Evolutionary conservation across 2,888 invertebrate species (phyloP), one percentile per base, ranked within the genome.

Genomic region (Altica lythri): DNA sequence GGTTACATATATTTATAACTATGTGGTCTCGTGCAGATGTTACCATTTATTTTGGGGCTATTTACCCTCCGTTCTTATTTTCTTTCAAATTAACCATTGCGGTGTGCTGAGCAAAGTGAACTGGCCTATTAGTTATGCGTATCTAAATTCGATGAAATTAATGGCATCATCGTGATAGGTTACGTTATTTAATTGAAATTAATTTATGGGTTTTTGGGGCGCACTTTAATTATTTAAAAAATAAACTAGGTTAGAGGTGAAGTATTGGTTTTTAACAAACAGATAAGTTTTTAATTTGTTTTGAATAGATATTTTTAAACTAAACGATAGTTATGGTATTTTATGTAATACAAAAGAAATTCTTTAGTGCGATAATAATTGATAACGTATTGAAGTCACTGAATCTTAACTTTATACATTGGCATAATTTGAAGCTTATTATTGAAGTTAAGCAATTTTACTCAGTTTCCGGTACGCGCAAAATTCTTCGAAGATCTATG

Each of bases 1-100:
- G 34, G 34, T 34, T 34, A 34, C 8, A 16, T 34, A 34, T 34
- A 8, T 34, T 16, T 34, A n/a, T n/a, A n/a, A n/a, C n/a, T n/a
- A 34, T 16, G 34, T 34, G 34, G 34, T 16, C 16, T 16, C 34
- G 16, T 16, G 34, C 34, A 34, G 34, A 34, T 34, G 34, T 34
- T 34, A 16, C 34, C 34, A 16, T 34, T 34, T 16, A 34, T 16
- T 34, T 34, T 34, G 8, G 34, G 34, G 16, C 34, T 34, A 34
- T 34, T 34, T 34, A 34, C 16, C 34, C 34, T 8, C 16, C 34
- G 27, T 27, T 9, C 8, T 8, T 4, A 27, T 27, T 27, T 9
- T 30, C 13, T 6, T 4, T 30, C 13, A 4, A 13, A 30, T n/a
- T n/a, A 30, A 30, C 30, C 30, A 4, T 30, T 12, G 30, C 30